Percentiles rank a stretch among this genome's conserved stretches.
Evolutionary conservation across 1,140 invertebrate species (phyloP).

Genomic region (Mactra quadrangularis): DNA sequence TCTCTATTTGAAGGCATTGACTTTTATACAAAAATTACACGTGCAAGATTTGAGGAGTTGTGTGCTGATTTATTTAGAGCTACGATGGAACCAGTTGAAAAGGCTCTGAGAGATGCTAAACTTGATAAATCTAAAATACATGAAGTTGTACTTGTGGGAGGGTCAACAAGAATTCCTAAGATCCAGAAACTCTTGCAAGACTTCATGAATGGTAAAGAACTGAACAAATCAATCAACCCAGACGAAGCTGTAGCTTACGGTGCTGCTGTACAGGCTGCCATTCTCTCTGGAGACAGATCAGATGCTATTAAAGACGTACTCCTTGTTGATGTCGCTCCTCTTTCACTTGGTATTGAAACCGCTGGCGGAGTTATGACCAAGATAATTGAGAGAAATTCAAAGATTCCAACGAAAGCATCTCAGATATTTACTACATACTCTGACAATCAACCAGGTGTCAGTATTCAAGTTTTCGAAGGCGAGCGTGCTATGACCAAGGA

Average conservation of each 20-base stretch:
- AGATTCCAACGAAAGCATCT: conserved; percentile 80
- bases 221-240: conserved; percentile 93
- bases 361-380: conserved; percentile 87
- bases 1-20: conserved; percentile 97
- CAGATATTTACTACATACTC: conserved; percentile 81
- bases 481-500: conserved; percentile 87
- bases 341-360: conserved; percentile 85
- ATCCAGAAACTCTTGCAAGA: conserved; percentile 97
- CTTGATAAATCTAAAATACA: conserved; percentile 97
- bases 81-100: conserved; percentile 97
- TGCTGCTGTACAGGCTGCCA: conserved; percentile 86
- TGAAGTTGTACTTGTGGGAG: conserved; percentile 98
- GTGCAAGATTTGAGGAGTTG: conserved; percentile 89
- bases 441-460: conserved; percentile 90
- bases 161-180: conserved; percentile 98
- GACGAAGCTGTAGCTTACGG: conserved; percentile 94
- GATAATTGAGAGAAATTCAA: conserved; percentile 76
- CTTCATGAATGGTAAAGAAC: conserved; percentile 95
- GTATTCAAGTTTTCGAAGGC: conserved; percentile 88
- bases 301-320: conserved; percentile 79
- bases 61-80: conserved; percentile 94
- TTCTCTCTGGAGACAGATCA: conserved; percentile 76
- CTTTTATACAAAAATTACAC: conserved; percentile 97
- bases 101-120: conserved; percentile 96
- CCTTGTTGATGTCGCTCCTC: conserved; percentile 80